Evolutionary conservation across 2,888 invertebrate species (phyloP).

Genomic region (Thera britannica): DNA sequence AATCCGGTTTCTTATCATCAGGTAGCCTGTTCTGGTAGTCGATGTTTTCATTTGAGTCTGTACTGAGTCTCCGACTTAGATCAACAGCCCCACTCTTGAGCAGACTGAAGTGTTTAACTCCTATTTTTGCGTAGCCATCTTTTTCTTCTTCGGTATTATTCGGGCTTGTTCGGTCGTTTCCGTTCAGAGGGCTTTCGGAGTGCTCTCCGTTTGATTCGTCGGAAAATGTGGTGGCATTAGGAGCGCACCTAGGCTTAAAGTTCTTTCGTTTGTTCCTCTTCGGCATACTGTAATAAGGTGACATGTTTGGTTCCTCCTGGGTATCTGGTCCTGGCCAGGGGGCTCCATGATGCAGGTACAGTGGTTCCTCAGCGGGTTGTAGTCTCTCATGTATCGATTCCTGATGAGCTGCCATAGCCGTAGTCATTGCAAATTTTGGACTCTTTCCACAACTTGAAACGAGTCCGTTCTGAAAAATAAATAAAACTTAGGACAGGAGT

Average conservation of each 20-base stretch:
- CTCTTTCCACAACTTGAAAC: slow-evolving; percentile 70
- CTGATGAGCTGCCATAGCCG: slow-evolving; percentile 84
- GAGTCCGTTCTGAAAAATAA: slow-evolving; percentile 67
- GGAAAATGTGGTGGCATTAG: slow-evolving; percentile 81
- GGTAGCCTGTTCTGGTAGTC: slow-evolving; percentile 78
- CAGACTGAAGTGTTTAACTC: slow-evolving; percentile 80
- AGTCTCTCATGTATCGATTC: slow-evolving; percentile 83
- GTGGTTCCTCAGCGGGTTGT: slow-evolving; percentile 75
- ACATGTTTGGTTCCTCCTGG: slow-evolving; percentile 73
- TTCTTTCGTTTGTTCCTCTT: slow-evolving; percentile 91
- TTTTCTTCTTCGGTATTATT: slow-evolving; percentile 64
- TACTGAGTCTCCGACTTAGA: slow-evolving; percentile 78
- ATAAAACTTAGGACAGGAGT: background rate
- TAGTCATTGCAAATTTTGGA: slow-evolving; percentile 82
- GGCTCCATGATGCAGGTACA: slow-evolving; percentile 80
- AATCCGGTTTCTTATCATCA: slow-evolving; percentile 75
- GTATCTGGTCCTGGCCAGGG: slow-evolving; percentile 80
- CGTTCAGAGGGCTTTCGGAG: slow-evolving; percentile 71
- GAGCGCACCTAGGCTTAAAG: slow-evolving; percentile 90
- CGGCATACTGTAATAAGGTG: slow-evolving; percentile 82
- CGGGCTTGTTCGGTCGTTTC: slow-evolving; percentile 72
- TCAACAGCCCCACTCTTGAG: slow-evolving; percentile 81
- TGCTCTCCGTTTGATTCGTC: slow-evolving; percentile 78
- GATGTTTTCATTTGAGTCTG: slow-evolving; percentile 82
- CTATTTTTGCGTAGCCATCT: slow-evolving; percentile 71